Evolutionary conservation across 1,140 invertebrate species (phyloP).

Genomic region (Heterodera schachtii): DNA sequence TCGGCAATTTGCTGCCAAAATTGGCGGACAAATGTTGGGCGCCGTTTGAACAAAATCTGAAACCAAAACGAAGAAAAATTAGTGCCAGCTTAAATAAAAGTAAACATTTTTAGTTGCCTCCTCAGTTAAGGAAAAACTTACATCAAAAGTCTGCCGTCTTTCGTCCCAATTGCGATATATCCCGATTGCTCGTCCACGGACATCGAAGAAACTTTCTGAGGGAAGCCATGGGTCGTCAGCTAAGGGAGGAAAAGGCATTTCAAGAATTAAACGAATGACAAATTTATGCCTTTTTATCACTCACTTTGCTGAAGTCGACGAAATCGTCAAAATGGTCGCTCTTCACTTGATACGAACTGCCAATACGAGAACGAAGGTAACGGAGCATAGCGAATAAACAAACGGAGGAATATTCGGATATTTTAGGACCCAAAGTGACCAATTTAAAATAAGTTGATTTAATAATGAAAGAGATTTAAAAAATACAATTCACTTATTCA

Average conservation of each 20-base stretch:
- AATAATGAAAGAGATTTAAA: no score
- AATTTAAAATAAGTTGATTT: neutral
- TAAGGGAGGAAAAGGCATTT: neutral
- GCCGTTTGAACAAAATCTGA: conserved; percentile 29
- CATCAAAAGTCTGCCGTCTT: conserved; percentile 40
- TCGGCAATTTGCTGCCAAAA: conserved; percentile 31
- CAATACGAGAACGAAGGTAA: conserved; percentile 40
- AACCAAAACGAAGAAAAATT: neutral
- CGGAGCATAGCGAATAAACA: conserved; percentile 21
- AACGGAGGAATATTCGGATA: neutral
- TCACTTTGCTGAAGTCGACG: conserved; percentile 35
- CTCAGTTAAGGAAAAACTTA: conserved; percentile 13
- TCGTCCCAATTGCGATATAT: conserved; percentile 42
- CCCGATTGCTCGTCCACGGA: conserved; percentile 32
- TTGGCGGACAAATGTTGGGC: conserved; percentile 5
- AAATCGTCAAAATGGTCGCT: conserved; percentile 38
- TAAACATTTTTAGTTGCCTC: no score
- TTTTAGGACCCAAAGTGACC: neutral
- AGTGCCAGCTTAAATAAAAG: no score
- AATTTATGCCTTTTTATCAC: neutral
- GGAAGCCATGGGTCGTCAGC: conserved; percentile 43
- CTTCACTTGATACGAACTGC: conserved; percentile 38
- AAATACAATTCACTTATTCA: no score
- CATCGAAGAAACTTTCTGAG: conserved; percentile 43
- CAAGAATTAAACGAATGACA: neutral